Percentiles rank a stretch among this genome's conserved stretches.
Evolutionary conservation across 2,113 vertebrate genomes (phyloP).

Genomic region (Zosterops japonicus): DNA sequence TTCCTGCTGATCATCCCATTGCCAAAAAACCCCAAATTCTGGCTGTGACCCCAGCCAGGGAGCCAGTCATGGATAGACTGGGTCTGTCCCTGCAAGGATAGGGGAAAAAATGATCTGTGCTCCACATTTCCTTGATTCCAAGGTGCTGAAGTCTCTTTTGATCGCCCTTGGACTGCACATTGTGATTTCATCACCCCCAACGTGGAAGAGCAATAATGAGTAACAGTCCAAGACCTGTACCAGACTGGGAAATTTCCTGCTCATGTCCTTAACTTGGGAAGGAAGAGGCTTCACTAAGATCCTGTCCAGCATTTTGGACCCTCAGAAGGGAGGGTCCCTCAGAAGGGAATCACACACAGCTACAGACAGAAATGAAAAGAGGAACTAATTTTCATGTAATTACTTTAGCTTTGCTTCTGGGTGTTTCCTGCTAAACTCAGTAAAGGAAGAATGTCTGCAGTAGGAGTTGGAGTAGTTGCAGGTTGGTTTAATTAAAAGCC

Average conservation of each 20-base stretch:
- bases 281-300: not conserved
- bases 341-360: not conserved
- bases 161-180: not conserved
- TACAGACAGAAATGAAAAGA: not conserved
- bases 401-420: not conserved
- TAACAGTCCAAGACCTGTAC: accelerated
- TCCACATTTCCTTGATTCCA: not conserved
- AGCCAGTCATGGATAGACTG: not conserved
- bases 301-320: not conserved
- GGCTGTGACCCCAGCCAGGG: not conserved
- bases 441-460: not conserved
- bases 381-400: not conserved
- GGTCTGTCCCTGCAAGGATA: not conserved
- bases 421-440: not conserved
- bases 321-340: not conserved
- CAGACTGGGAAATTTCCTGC: not conserved
- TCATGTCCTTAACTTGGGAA: not conserved
- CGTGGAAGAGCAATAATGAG: accelerated
- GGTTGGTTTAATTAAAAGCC: constrained; percentile 21
- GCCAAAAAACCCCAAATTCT: not conserved
- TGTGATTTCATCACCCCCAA: not conserved
- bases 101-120: not conserved
- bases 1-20: not conserved
- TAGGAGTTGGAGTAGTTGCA: not conserved
- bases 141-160: not conserved